Evolutionary conservation across 2,888 invertebrate species (phyloP), one percentile per base, ranked within the genome.

Genomic region (Diarsia brunnea): DNA sequence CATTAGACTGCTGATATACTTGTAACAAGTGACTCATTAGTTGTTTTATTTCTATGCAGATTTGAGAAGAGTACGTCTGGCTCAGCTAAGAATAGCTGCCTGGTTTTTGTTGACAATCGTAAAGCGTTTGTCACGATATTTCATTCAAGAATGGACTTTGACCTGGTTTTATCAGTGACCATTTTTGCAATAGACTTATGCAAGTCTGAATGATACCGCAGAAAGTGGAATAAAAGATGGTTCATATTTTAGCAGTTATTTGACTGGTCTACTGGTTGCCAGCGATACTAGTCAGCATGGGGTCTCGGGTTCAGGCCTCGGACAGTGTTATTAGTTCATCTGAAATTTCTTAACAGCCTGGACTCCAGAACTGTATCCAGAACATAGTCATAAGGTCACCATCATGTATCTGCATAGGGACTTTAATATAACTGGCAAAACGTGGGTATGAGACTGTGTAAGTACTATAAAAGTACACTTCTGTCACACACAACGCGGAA

Each of bases 1-100:
- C 81, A 77, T 60, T 71, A 73, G 43, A 71, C 71, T 75, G 68
- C 70, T 82, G 60, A 76, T 80, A 73, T 72, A 70, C 63, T 53
- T 61, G 80, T 55, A 43, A 43, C n/a, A n/a, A 47, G 51, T 77
- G 81, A 77, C 63, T 80, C 82, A 71, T 73, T 53, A 61, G 14
- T 60, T 51, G 60, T 55, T 67, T 69, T 75, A 63, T 81, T 81
- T 65, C 73, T 72, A 81, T 74, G 77, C 77, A 71, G 45, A 71
- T 64, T 66, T 49, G 43, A 31, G 43, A 69, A 61, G 51, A 66
- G 53, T 61, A 75, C 43, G 75, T 61, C 65, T 75, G 81, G 24
- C 31, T 55, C 43, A 8, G 27, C 60, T 79, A 12, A 66, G 49
- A 81, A 75, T 66, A 66, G 43, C 27, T 43, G 19, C 27, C 21